Percentiles rank a stretch among this genome's conserved stretches.
These are phyloP conservation scores for Resseliella maxima DNA, from an alignment of 2,888 invertebrate genomes.

Conservation along the genomic window DNA sequence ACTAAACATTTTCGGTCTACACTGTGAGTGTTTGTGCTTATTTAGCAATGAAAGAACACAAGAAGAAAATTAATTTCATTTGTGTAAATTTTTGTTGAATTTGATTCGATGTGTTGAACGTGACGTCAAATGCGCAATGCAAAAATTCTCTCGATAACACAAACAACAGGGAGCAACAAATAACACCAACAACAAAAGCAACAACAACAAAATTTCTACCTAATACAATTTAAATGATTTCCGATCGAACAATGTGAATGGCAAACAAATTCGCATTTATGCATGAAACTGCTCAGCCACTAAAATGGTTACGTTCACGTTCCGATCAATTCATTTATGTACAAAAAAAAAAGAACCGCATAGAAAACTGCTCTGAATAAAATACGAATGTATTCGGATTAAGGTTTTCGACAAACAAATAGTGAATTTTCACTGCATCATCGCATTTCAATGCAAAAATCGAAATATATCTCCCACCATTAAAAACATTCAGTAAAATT, in stretches of 20 bases:
- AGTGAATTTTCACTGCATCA: conserved; percentile 36
- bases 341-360: neutral
- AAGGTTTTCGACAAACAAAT: conserved; percentile 3
- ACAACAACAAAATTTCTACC: neutral
- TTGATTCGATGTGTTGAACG: neutral
- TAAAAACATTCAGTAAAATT: too few relatives aligned
- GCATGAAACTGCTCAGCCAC: conserved; percentile 28
- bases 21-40: neutral
- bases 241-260: conserved; percentile 45
- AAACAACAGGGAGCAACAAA: neutral
- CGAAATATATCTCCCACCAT: conserved; percentile 19
- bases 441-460: conserved; percentile 9
- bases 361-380: conserved; percentile 32
- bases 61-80: conserved; percentile 35
- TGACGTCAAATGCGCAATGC: conserved; percentile 45
- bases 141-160: neutral
- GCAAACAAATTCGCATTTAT: conserved; percentile 43
- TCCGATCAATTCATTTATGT: conserved; percentile 10
- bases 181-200: neutral
- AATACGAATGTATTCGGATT: conserved; percentile 8
- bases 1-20: neutral
- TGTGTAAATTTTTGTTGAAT: conserved; percentile 32
- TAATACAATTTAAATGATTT: conserved; percentile 53
- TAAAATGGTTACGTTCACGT: conserved; percentile 41
- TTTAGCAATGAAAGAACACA: neutral